Evolutionary conservation across 1,140 invertebrate species (phyloP), one percentile per base, ranked within the genome.

Genomic region (Pristionchus pacificus): DNA sequence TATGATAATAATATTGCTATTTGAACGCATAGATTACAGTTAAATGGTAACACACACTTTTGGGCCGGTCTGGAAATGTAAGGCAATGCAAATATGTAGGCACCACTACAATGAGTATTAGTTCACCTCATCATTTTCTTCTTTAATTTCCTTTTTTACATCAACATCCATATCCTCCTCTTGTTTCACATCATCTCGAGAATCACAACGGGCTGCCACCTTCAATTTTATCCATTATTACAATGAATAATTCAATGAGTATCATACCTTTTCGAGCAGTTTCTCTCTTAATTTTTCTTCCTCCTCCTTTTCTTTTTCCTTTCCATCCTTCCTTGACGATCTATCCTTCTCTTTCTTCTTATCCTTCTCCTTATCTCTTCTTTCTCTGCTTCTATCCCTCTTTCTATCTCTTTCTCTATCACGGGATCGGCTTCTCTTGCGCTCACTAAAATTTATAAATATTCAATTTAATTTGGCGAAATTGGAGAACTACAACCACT

Each of bases 241-340:
- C n/a, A n/a, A n/a, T n/a, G n/a, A n/a, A 49, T 49, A 49, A 49
- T 6, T 49, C 6, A 49, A 49, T 49, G 38, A 49, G 19, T 10
- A 49, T 49, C 6, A 10, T 49, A 49, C 69, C 25, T 74, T 72
- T 55, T 68, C 79, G 2, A 80, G 72, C 33, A 81, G 60, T 24
- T 78, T 78, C 64, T 80, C 79, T 63, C 79, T 71, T 14, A 80
- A 65, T 32, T 30, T 32, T 28, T 79, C 71, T 32, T 79, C 78
- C n/a, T 77, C 77, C n/a, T 73, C 75, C 24, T 67, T 60, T 29
- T 71, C 70, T 19, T 77, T 68, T 33, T 69, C 62, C 0, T 65
- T 70, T 0, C 32, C 30, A 72, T 76, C 68, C 55, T 76, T 78
- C 58, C 61, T 38, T 30, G 32, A 75, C 25, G 75, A 74, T 38